Evolutionary conservation across 2,113 vertebrate genomes (phyloP).

Genomic region (Myiopsitta monachus): DNA sequence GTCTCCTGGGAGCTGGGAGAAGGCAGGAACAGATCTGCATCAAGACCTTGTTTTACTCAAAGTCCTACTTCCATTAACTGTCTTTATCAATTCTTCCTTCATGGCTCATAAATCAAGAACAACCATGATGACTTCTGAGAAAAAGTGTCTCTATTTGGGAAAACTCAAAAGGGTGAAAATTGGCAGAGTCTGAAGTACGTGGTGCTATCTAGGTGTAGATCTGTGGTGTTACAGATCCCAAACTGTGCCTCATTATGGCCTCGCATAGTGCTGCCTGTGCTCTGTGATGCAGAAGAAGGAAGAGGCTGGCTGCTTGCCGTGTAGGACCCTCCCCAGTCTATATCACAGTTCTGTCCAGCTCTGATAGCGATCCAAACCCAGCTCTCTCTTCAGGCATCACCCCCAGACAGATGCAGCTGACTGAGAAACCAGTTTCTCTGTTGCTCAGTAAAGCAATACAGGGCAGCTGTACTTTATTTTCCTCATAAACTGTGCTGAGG

Average conservation of each 20-base stretch:
- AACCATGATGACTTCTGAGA: neutral
- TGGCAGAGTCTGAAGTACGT: neutral
- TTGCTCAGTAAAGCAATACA: neutral
- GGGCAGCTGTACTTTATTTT: neutral
- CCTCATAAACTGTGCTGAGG: neutral
- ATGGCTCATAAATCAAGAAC: neutral
- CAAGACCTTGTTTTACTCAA: neutral
- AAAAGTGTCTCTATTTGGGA: neutral
- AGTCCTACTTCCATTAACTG: neutral
- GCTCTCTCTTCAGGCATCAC: neutral
- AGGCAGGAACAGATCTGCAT: neutral
- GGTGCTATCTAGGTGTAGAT: neutral
- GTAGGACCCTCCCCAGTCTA: neutral
- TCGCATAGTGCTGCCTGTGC: neutral
- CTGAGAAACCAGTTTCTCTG: neutral
- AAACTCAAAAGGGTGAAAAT: neutral
- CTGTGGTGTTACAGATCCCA: neutral
- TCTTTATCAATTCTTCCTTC: neutral
- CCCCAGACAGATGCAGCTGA: neutral
- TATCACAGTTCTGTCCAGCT: neutral
- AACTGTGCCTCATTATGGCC: fast-evolving
- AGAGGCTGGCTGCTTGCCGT: neutral
- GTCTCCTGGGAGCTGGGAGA: fast-evolving
- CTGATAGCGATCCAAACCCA: neutral
- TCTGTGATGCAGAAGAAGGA: neutral